Conservation (phyloP, 1,140 invertebrate species). For the Nasonia giraulti region DNA sequence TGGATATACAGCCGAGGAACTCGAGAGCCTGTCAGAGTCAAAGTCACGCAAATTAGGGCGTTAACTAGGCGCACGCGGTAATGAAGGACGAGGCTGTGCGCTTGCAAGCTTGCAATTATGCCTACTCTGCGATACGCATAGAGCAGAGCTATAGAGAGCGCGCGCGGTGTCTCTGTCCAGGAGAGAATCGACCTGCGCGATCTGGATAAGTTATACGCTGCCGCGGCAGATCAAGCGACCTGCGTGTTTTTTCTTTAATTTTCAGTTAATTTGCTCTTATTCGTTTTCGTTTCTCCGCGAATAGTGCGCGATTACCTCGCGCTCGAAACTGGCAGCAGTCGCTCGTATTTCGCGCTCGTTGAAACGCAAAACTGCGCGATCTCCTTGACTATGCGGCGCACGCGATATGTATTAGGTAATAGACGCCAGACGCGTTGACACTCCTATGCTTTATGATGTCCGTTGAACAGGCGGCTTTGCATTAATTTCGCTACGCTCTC, state of each 20-base stretch:
- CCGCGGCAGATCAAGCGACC: too few relatives aligned
- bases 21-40: conserved; percentile 73
- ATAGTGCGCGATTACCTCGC: background rate
- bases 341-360: conserved; percentile 41
- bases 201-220: background rate
- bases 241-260: too few relatives aligned
- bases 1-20: background rate
- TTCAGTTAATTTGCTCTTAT: background rate
- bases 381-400: background rate
- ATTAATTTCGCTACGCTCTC: background rate
- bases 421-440: background rate
- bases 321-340: background rate
- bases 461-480: background rate
- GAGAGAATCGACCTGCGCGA: background rate
- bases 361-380: conserved; percentile 23
- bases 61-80: conserved; percentile 32
- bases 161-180: background rate
- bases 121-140: background rate
- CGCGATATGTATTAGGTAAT: background rate
- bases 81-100: conserved; percentile 22
- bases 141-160: background rate
- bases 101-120: conserved; percentile 43
- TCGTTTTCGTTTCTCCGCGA: background rate
- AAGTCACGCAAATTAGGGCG: conserved; percentile 73
- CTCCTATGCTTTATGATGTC: conserved; percentile 14